Conservation (phyloP, 2,797 vertebrate genomes). For the Sebastes cheni region DNA sequence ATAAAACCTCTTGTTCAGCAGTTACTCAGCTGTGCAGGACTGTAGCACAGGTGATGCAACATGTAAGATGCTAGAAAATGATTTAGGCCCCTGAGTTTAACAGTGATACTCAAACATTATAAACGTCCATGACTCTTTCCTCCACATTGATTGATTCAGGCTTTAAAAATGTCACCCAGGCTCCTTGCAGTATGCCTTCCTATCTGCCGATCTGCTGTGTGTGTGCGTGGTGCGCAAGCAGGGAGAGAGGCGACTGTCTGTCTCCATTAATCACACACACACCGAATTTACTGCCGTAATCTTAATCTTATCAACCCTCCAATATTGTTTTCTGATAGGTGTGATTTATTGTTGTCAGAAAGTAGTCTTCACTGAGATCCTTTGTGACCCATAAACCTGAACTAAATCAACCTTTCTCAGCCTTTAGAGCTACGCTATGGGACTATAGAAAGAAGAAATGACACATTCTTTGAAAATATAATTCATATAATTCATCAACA, state of each 20-base stretch:
- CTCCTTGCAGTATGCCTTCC: constrained; percentile 35
- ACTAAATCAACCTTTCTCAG: not conserved
- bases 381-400: constrained; percentile 31
- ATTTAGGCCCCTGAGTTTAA: constrained; percentile 27
- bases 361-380: constrained; percentile 34
- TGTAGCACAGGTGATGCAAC: not conserved
- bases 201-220: constrained; percentile 48
- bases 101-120: constrained; percentile 41
- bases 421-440: not conserved
- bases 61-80: not conserved
- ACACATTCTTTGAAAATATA: not conserved
- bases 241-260: constrained; percentile 69
- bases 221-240: constrained; percentile 16
- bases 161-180: constrained; percentile 75
- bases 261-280: constrained; percentile 66
- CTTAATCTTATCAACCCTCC: constrained; percentile 72
- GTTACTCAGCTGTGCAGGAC: not conserved
- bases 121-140: constrained; percentile 43
- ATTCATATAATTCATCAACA: not conserved
- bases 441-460: not conserved
- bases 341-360: constrained; percentile 72
- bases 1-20: not conserved
- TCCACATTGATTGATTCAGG: constrained; percentile 72
- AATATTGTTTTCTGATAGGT: constrained; percentile 66
- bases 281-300: constrained; percentile 75